Evolutionary conservation across 1,140 invertebrate genomes (phyloP).

Genomic region (Asbolus verrucosus): DNA sequence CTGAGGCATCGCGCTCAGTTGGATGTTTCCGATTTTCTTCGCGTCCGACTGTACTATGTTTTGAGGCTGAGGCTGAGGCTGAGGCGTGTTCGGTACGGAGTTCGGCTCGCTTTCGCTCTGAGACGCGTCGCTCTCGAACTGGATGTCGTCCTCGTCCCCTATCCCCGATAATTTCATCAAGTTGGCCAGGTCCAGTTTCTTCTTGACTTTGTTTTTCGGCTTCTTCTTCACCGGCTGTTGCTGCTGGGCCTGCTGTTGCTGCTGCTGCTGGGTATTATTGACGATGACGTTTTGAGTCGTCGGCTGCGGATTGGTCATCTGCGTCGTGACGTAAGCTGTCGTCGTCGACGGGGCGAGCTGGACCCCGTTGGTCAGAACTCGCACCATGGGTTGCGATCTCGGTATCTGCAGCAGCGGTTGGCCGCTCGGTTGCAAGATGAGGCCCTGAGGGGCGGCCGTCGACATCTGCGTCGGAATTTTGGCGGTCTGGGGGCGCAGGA

Average conservation of each 20-base stretch:
- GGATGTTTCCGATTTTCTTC: conserved; percentile 61
- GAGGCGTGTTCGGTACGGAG: conserved; percentile 55
- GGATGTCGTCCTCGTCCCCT: conserved; percentile 64
- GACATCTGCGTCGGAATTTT: conserved; percentile 65
- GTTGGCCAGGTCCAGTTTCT: conserved; percentile 70
- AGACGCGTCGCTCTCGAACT: conserved; percentile 64
- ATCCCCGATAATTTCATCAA: conserved; percentile 69
- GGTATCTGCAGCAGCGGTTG: conserved; percentile 61
- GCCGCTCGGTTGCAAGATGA: conserved; percentile 62
- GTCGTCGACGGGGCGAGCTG: conserved; percentile 62
- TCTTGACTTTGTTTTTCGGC: conserved; percentile 64
- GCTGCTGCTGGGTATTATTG: conserved; percentile 45
- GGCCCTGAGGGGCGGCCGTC: conserved; percentile 63
- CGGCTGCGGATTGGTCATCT: conserved; percentile 56
- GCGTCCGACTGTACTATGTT: conserved; percentile 48
- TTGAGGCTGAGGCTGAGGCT: conserved; percentile 50
- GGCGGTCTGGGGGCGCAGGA: conserved; percentile 67
- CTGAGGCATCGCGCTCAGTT: conserved; percentile 58
- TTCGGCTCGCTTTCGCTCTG: conserved; percentile 62
- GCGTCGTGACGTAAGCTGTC: conserved; percentile 58
- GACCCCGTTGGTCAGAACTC: conserved; percentile 68
- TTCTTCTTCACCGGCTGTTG: conserved; percentile 56
- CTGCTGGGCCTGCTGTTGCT: conserved; percentile 41
- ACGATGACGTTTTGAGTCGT: conserved; percentile 49
- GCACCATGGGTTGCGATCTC: conserved; percentile 67